Evolutionary conservation across 2,113 vertebrate species (phyloP).

Genomic region (Periophthalmodon schlosseri): DNA sequence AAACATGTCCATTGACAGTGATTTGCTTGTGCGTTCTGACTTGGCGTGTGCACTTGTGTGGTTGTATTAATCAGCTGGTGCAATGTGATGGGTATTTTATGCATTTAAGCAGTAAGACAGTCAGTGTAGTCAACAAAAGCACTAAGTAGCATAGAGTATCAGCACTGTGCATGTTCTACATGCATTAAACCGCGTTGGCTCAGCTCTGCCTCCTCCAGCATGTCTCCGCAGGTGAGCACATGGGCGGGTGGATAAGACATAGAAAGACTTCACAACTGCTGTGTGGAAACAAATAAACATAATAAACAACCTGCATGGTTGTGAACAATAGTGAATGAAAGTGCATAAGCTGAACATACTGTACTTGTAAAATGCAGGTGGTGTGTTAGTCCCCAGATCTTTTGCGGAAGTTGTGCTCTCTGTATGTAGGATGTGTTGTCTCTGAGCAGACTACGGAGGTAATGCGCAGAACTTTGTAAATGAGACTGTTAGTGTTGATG

Average conservation of each 20-base stretch:
- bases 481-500: constrained; percentile 57
- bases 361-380: not conserved
- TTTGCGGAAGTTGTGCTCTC: not conserved
- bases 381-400: not conserved
- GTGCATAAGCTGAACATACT: not conserved
- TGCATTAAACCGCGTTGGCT: no score
- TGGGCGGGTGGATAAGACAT: not conserved
- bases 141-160: no score
- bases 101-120: no score
- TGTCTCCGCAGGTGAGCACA: no score
- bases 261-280: not conserved
- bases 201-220: no score
- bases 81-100: no score
- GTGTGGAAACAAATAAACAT: not conserved
- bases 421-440: not conserved
- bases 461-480: constrained; percentile 4
- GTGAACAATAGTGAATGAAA: not conserved
- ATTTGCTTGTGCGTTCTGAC: no score
- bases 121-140: no score
- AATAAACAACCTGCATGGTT: not conserved
- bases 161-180: no score
- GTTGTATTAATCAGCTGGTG: no score
- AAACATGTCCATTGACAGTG: no score
- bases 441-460: constrained; percentile 17
- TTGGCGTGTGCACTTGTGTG: no score